These are phyloP conservation scores for Malurus melanocephalus DNA, from an alignment of 2,113 vertebrate species.

Conservation along the genomic window DNA sequence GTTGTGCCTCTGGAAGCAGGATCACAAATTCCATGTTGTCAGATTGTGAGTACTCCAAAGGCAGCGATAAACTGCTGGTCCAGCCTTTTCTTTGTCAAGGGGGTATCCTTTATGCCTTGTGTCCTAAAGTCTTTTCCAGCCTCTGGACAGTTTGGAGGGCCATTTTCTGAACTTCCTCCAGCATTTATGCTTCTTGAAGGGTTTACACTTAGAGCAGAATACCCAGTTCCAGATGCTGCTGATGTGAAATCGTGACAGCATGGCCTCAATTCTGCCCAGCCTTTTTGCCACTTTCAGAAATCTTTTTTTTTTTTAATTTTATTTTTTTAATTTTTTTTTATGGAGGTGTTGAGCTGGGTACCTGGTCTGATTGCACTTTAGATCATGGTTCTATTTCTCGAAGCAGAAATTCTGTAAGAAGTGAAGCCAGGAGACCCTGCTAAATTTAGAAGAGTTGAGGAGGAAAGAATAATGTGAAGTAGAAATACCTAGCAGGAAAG, in stretches of 20 bases:
- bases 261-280: background rate
- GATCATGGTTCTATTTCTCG: background rate
- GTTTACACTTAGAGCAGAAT: background rate
- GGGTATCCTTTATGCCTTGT: background rate
- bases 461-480: background rate
- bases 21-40: background rate
- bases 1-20: background rate
- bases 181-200: background rate
- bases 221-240: background rate
- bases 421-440: background rate
- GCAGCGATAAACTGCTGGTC: background rate
- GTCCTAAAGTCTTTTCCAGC: background rate
- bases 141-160: background rate
- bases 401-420: background rate
- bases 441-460: background rate
- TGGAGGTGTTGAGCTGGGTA: background rate
- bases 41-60: too few relatives aligned
- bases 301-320: background rate
- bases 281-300: background rate
- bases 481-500: background rate
- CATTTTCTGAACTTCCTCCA: background rate
- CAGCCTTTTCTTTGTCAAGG: background rate
- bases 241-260: background rate
- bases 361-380: background rate
- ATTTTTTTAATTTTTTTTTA: background rate